Conservation (phyloP, 2,888 invertebrate species). For the Machimus rusticus region DNA sequence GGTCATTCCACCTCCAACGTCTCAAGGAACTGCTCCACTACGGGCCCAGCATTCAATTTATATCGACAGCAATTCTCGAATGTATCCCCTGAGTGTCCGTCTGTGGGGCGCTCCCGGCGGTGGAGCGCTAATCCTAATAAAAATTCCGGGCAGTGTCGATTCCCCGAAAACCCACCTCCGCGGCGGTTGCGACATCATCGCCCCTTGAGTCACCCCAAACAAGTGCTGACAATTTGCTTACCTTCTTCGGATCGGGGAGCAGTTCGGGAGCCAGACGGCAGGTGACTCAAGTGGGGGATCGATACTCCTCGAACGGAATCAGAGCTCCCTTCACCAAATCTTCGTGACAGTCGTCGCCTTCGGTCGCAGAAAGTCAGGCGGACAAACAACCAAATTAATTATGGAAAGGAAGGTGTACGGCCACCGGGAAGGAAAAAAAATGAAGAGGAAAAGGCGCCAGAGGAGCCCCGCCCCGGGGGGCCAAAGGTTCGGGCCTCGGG, state of each 20-base stretch:
- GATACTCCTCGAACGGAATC: not conserved
- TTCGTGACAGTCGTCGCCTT: not conserved
- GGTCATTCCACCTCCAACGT: too few relatives aligned
- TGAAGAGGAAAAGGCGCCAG: not conserved
- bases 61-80: too few relatives aligned
- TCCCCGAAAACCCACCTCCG: not conserved
- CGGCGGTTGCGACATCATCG: not conserved
- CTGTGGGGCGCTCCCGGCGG: not conserved
- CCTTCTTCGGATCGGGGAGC: not conserved
- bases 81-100: not conserved
- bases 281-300: not conserved
- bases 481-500: not conserved
- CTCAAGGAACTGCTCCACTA: too few relatives aligned
- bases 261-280: not conserved
- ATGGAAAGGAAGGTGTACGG: not conserved
- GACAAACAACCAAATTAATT: not conserved
- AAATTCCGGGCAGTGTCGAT: not conserved
- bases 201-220: not conserved
- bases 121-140: constrained; percentile 2
- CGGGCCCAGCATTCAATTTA: too few relatives aligned
- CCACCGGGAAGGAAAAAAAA: not conserved
- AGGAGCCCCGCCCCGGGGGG: not conserved
- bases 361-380: not conserved
- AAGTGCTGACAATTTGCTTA: constrained; percentile 29
- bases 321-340: not conserved